Conservation (phyloP, 2,888 invertebrate genomes). For the Tineola bisselliella region DNA sequence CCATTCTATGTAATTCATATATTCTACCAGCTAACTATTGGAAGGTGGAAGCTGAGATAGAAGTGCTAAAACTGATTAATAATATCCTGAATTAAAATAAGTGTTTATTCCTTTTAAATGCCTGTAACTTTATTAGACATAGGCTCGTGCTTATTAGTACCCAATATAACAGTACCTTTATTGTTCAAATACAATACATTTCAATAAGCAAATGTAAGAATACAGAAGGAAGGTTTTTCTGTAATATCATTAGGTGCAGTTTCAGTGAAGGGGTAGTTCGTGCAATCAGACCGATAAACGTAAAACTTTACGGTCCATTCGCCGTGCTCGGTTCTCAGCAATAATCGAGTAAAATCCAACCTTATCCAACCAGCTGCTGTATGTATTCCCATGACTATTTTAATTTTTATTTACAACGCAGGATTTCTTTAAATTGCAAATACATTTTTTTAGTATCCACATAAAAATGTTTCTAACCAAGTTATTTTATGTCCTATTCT, state of each 20-base stretch:
- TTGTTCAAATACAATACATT: background rate
- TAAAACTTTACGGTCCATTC: slow-evolving; percentile 31
- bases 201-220: background rate
- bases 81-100: too few relatives aligned
- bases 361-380: background rate
- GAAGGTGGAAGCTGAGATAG: too few relatives aligned
- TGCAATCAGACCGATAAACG: slow-evolving; percentile 23
- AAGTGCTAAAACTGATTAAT: too few relatives aligned
- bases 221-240: slow-evolving; percentile 11
- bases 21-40: too few relatives aligned
- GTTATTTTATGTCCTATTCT: too few relatives aligned
- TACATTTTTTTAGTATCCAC: too few relatives aligned
- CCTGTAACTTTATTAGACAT: too few relatives aligned
- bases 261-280: slow-evolving; percentile 20
- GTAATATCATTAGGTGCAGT: slow-evolving; percentile 27
- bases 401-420: background rate
- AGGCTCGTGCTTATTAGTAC: too few relatives aligned
- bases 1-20: too few relatives aligned
- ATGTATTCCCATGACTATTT: background rate
- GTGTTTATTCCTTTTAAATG: too few relatives aligned
- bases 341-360: slow-evolving; percentile 23
- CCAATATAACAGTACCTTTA: too few relatives aligned
- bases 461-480: too few relatives aligned
- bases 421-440: background rate
- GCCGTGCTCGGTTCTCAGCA: slow-evolving; percentile 20